Evolutionary conservation across 1,140 invertebrate species (phyloP), one percentile per base, ranked within the genome.

Genomic region (Antheraea mylitta): DNA sequence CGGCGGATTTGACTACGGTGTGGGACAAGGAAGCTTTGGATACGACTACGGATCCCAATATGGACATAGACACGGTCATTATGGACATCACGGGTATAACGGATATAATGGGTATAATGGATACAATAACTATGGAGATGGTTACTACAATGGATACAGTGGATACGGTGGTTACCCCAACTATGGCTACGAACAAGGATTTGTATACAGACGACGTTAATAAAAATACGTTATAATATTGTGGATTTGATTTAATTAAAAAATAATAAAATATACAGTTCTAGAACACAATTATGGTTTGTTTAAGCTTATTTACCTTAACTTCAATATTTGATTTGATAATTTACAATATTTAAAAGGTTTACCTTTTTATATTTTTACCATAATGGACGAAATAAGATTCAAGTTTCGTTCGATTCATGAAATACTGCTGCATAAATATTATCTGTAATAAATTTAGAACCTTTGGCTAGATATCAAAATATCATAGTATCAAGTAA

Each of bases 171-270:
- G 63, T 45, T 64, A 19, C 60, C 19, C 45, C 45, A n/a, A n/a
- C 19, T 22, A 36, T 19, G 60, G 60, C 60, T 61, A 16, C 60
- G 19, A 36, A 61, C 60, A 22, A 22, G 60, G 60, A 53, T 58
- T 13, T 42, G n/a, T 65, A 66, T 62, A 67, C 63, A 38, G 63
- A 45, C 63, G 63, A 45, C 63, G 63, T 19, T 61, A 61, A 61
- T 61, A 61, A 53, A 16, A 53, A 53, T 16, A 53, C 9, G 13
- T 53, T 6, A 53, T n/a, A 16, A 53, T 6, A 53, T 11, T 53
- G 45, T 53, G 38, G 38, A 42, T 13, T 53, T 53, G 13, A 16
- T 16, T 53, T 13, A 53, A 16, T 16, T 13, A 53, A 53, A 53
- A 7, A 53, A 13, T 13, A 53, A 53, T n/a, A 53, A n/a, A 13